Conservation (phyloP, 2,888 invertebrate species). For the Xylophagus ater region DNA sequence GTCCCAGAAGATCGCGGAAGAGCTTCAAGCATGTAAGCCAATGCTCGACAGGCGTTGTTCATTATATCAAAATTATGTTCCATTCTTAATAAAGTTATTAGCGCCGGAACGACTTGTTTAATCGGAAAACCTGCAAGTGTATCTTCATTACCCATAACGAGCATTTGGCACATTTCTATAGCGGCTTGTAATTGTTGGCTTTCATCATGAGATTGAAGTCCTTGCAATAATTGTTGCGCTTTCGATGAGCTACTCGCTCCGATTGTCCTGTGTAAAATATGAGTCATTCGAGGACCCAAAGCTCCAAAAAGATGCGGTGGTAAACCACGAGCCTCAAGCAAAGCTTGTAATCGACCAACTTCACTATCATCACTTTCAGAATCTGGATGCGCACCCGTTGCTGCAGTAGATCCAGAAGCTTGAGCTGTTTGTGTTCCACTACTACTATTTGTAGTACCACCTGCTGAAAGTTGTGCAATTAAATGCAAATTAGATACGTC, state of each 20-base stretch:
- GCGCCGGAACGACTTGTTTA: conserved; percentile 91
- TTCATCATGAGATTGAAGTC: conserved; percentile 88
- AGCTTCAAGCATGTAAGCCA: conserved; percentile 99
- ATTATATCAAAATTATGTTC: conserved; percentile 99
- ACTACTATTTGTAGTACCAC: conserved; percentile 24
- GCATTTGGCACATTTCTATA: conserved; percentile 95
- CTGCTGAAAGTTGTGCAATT: conserved; percentile 35
- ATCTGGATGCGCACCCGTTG: conserved; percentile 39
- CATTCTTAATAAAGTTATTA: conserved; percentile 84
- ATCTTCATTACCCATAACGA: conserved; percentile 99
- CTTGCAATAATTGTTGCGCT: conserved; percentile 85
- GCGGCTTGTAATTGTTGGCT: conserved; percentile 93
- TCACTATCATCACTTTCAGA: conserved; percentile 86
- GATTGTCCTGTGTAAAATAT: conserved; percentile 86
- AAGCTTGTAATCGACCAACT: conserved; percentile 87
- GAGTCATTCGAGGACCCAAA: conserved; percentile 92
- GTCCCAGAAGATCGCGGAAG: conserved; percentile 91
- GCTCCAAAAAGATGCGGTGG: conserved; percentile 96
- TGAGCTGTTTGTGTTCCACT: conserved; percentile 1
- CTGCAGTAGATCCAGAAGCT: conserved; percentile 16
- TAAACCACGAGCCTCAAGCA: conserved; percentile 86
- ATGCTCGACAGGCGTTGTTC: conserved; percentile 96
- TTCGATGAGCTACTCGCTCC: conserved; percentile 78
- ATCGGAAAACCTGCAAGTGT: conserved; percentile 97
- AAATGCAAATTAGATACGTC: conserved; percentile 37